Base-by-base conservation (phyloP, 2,888 invertebrate genomes). In the Agrotis puta region DNA sequence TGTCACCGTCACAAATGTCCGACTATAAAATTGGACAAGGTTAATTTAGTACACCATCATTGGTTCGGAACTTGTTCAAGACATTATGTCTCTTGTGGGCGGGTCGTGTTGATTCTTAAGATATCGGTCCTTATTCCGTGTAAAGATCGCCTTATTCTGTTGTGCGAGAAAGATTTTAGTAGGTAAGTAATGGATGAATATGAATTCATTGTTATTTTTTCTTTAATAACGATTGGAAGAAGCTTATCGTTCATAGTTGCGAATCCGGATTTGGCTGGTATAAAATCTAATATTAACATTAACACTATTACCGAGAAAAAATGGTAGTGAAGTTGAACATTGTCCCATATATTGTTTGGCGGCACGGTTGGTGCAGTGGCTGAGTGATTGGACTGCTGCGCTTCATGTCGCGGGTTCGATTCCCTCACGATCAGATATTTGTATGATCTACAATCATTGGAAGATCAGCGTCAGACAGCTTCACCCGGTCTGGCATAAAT, bases 41-140 rank as follows among this genome's bases (percentile, higher is more conserved):
- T 87, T 94, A 92, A 94, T 94, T 92, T 94, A 94, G 87, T 90
- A 85, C 87, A 84, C 90, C 89, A 91, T 94, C 92, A 90, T 82
- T 87, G 86, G 88, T 86, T 90, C 83, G 88, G 84, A 88, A 88
- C 90, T 91, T 92, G 92, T 92, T 85, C 85, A 85, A 84, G 84
- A 89, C 89, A 89, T 91, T 89, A 90, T 89, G 87, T 87, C 78
- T 80, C 72, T 85, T 87, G 94, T 94, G 92, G 94, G 94, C 92
- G 94, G 90, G 82, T 82, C 82, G 86, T 89, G 92, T 92, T 91
- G 92, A 93, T 93, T 93, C 88, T 88, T 84, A 92, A 92, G 91
- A 92, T 93, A 93, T 91, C 88, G 84, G 76, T 74, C 87, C 80
- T 82, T 85, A 86, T 87, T 86, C 85, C 57, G 33, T 67, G 24